phyloP scores from a whole-genome alignment of 2,797 vertebrate genomes.

The Pyrocephalus nanus region DNA sequence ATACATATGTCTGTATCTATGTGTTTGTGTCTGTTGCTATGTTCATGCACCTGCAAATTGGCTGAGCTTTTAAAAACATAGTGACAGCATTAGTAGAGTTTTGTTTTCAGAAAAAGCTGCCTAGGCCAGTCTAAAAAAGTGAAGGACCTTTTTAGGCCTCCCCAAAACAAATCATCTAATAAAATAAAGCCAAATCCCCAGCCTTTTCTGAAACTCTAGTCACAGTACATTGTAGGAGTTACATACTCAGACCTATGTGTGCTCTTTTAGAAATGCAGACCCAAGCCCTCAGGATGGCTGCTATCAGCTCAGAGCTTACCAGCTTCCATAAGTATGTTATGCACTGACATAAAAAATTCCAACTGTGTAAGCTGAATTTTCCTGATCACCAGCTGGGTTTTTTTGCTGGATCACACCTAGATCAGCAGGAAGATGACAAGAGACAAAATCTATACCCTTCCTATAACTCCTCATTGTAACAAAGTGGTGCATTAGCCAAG shows the following conservation, averaged over 20 bases:
- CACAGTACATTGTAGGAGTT: not conserved
- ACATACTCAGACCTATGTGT: not conserved
- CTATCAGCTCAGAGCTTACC: not conserved
- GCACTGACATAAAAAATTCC: not conserved
- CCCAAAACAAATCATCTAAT: not conserved
- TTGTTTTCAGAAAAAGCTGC: not conserved
- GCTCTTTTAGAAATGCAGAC: not conserved
- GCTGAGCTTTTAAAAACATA: not conserved
- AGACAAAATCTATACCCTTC: not conserved
- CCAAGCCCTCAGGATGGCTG: not conserved
- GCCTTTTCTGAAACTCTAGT: not conserved
- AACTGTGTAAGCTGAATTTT: not conserved
- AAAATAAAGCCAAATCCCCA: not conserved
- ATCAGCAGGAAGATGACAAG: not conserved
- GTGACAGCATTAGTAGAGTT: not conserved
- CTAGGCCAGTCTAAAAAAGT: not conserved
- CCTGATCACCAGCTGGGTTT: not conserved
- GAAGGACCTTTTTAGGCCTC: not conserved
- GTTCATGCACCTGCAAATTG: conserved; percentile 25
- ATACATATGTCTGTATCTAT: conserved; percentile 8
- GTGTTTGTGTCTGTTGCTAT: conserved; percentile 32
- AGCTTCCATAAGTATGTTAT: not conserved
- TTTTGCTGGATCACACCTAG: not conserved
- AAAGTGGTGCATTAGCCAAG: accelerated
- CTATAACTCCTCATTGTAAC: not conserved